These are phyloP conservation scores for Fissipunctia ypsillon DNA, from an alignment of 2,888 invertebrate genomes.

Conservation along the genomic window DNA sequence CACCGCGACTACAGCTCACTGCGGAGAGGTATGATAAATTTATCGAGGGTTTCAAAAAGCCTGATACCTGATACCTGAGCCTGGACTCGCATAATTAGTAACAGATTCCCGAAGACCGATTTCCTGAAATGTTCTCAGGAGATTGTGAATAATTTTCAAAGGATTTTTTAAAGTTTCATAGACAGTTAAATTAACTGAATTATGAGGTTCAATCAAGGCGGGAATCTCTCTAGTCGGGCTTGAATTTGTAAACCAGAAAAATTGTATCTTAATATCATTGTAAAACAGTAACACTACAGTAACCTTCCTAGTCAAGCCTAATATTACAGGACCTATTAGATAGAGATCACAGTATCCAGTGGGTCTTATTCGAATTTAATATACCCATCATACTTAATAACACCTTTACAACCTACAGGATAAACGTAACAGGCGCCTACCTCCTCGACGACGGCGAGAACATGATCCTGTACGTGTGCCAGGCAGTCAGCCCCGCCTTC, in stretches of 20 bases:
- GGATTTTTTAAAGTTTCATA: neutral
- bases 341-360: neutral
- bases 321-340: neutral
- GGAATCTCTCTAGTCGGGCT: neutral
- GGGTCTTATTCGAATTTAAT: neutral
- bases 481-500: conserved; percentile 93
- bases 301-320: neutral
- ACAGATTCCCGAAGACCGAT: neutral
- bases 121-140: neutral
- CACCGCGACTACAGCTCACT: conserved; percentile 96
- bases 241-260: neutral
- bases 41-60: neutral
- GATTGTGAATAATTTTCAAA: neutral
- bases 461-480: conserved; percentile 96
- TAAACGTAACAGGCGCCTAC: conserved; percentile 96
- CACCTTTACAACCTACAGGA: conserved; percentile 78
- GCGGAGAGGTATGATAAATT: conserved; percentile 91
- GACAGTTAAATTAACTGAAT: neutral
- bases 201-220: neutral
- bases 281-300: neutral
- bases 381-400: neutral
- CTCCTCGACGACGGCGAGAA: conserved; percentile 96
- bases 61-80: no score
- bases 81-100: neutral
- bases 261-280: neutral